A percentile compares a stretch with the other conserved stretches of the same genome.
phyloP scores from a whole-genome alignment of 2,113 vertebrate genomes.

The Dromaius novaehollandiae region DNA sequence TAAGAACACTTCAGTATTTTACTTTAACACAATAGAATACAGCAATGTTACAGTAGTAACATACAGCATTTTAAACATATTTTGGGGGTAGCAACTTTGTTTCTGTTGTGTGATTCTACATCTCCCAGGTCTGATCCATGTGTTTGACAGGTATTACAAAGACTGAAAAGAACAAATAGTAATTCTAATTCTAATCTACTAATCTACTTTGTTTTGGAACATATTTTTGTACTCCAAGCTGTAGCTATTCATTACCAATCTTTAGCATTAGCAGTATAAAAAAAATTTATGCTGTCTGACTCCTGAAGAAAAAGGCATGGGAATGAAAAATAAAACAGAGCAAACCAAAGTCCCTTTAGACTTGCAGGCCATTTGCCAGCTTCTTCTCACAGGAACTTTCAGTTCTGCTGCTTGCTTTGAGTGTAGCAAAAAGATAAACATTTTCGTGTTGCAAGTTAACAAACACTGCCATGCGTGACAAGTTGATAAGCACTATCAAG shows the following conservation, averaged over 20 bases:
- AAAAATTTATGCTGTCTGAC: background rate
- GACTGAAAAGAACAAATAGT: background rate
- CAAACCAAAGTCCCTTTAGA: background rate
- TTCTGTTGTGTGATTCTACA: background rate
- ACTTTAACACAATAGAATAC: background rate
- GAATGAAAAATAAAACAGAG: background rate
- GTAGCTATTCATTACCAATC: background rate
- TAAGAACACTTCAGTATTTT: background rate
- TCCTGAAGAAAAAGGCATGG: background rate
- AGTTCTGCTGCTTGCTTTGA: slow-evolving; percentile 9
- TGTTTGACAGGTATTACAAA: background rate
- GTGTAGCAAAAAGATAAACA: slow-evolving; percentile 56
- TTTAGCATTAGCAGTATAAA: background rate
- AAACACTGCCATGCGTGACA: background rate
- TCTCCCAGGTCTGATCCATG: background rate
- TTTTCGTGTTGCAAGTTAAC: slow-evolving; percentile 19
- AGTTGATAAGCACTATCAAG: slow-evolving; percentile 38
- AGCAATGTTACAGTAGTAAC: background rate
- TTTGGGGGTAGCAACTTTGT: background rate
- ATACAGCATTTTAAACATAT: background rate
- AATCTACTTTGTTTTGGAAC: background rate
- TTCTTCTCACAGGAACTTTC: background rate
- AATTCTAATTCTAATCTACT: background rate
- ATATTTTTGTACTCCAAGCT: background rate
- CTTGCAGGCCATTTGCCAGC: background rate